Evolutionary conservation across 2,797 vertebrate genomes (phyloP), one percentile per base, ranked within the genome.

Genomic region (Enteromius trimaculatus): DNA sequence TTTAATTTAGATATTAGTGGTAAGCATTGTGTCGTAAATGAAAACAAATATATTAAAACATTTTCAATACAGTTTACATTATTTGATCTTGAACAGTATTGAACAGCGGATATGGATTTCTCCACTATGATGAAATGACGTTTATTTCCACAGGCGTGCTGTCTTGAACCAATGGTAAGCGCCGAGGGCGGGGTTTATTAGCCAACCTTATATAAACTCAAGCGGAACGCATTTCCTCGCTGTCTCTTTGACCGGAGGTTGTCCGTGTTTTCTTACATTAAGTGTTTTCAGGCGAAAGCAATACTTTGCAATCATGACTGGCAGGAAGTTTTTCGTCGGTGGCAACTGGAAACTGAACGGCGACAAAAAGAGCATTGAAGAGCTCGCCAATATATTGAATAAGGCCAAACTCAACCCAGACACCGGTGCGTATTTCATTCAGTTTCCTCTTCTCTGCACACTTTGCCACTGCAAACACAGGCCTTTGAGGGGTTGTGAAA

Each of bases 281-380:
- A 26, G 0, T 14, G 9, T 5, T 26, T 29, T 6, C 9, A 8
- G 51, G 1, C 34, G 19, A 26, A 34, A 21, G 17, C 6, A 68
- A 47, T 10, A 29, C 29, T 75, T 79, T 58, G 88, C 89, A 92
- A 92, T n/a, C 87, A 99, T 98, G 97, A 92, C 94, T 83, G 93
- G 91, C 90, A 97, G 98, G 90, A 98, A 98, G 92, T 98, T 99
- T 90, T 99, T 98, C 89, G 97, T 99, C 0, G 97, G 98, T 85
- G 98, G 97, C 4, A 99, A 99, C 93, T 99, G 98, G 97, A 99
- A 99, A 92, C 92, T 99, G 97, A 99, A 99, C 53, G 97, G 98
- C 44, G 95, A 98, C 85, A 99, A 98, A 95, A 96, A 96, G 74
- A 96, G 92, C 82, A 94, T 99, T 0, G 96, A 95, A 83, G 98